Percentiles rank a stretch among this genome's conserved stretches.
These are phyloP conservation scores for Megastigmus dorsalis DNA, from an alignment of 2,888 invertebrate genomes.

Conservation along the genomic window DNA sequence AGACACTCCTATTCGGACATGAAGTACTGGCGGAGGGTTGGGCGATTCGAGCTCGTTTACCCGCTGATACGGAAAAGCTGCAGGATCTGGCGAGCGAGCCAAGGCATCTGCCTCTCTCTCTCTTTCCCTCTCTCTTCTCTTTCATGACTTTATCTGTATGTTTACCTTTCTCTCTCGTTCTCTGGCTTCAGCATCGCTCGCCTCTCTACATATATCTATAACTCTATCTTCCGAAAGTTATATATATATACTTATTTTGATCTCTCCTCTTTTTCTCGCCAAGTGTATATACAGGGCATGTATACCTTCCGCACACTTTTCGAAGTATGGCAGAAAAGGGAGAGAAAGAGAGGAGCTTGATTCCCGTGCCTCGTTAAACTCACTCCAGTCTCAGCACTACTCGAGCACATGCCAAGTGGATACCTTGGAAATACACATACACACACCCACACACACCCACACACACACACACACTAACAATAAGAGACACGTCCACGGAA, in stretches of 20 bases:
- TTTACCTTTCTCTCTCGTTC: too few relatives aligned
- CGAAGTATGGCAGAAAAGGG: background rate
- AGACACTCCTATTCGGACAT: slow-evolving; percentile 66
- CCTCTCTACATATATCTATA: too few relatives aligned
- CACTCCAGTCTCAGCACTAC: slow-evolving; percentile 32
- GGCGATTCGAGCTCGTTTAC: slow-evolving; percentile 65
- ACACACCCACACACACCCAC: background rate
- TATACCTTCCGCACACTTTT: background rate
- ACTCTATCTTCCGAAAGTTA: too few relatives aligned
- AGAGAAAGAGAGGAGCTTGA: slow-evolving; percentile 55
- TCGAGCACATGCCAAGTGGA: slow-evolving; percentile 55
- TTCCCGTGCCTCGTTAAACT: slow-evolving; percentile 60
- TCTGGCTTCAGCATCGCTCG: too few relatives aligned
- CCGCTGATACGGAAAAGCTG: slow-evolving; percentile 70
- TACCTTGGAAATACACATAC: slow-evolving; percentile 40
- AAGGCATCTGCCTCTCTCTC: slow-evolving; percentile 55
- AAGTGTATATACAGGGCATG: too few relatives aligned
- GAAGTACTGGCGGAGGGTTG: slow-evolving; percentile 60
- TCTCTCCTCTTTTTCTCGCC: too few relatives aligned
- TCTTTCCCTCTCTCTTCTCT: background rate
- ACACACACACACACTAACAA: background rate
- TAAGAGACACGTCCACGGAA: background rate
- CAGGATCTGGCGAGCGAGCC: slow-evolving; percentile 66
- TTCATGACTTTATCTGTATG: too few relatives aligned
- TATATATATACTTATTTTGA: background rate